Percentiles rank a stretch among this genome's conserved stretches.
Evolutionary conservation across 2,797 vertebrate genomes (phyloP).

Genomic region (Bryconaethiops microstoma): DNA sequence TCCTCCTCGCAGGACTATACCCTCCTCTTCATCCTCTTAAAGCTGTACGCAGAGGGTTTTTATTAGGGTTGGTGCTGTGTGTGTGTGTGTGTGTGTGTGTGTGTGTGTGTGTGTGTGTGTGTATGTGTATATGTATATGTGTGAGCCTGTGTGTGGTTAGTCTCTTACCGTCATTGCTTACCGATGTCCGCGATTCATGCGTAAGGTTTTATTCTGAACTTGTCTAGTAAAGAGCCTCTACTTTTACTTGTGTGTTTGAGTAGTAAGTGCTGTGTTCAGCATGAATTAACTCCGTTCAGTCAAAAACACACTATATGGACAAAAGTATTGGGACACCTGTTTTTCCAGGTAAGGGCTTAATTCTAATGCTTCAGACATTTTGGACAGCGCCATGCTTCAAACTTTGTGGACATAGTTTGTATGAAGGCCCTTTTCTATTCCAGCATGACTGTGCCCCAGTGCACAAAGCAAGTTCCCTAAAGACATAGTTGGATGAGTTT

Average conservation of each 20-base stretch:
- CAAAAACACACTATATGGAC: no score
- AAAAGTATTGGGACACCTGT: no score
- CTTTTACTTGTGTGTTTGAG: neutral
- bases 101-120: neutral
- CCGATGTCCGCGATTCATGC: neutral
- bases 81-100: neutral
- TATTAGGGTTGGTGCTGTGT: neutral
- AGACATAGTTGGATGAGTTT: no score
- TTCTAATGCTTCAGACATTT: no score
- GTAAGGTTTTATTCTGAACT: neutral
- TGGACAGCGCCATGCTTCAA: no score
- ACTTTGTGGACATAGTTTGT: no score
- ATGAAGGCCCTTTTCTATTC: no score
- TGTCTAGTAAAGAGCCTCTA: neutral
- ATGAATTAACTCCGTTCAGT: no score
- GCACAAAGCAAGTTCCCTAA: no score
- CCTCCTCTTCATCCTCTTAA: slow-evolving; percentile 84
- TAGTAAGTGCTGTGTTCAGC: no score
- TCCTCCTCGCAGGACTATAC: slow-evolving; percentile 78
- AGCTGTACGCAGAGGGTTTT: slow-evolving; percentile 77
- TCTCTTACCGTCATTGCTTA: neutral
- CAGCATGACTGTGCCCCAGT: no score
- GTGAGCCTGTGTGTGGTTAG: neutral
- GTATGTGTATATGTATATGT: neutral
- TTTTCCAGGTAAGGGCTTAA: no score